Evolutionary conservation across 2,888 invertebrate genomes (phyloP), one percentile per base, ranked within the genome.

Genomic region (Drepanosiphum platanoidis): DNA sequence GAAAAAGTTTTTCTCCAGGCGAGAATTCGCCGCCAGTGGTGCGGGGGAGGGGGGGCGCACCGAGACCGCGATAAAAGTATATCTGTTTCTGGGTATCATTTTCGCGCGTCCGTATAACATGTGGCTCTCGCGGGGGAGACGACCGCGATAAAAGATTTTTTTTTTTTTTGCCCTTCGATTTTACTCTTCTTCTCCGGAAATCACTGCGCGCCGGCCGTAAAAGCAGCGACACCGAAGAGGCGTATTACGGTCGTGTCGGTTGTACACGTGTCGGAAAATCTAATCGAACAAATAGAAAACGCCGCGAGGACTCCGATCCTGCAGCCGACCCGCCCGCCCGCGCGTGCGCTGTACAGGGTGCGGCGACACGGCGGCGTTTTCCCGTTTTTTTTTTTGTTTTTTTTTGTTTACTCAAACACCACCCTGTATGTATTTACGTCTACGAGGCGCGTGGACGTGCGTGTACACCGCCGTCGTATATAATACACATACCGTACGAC

Each of bases 1-100:
- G 81, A 9, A 36, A 81, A 81, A 81, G 81, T 81, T 81, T 80
- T 80, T 58, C 22, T 30, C 39, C 30, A 71, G 81, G 58, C 81
- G 71, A 81, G 81, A 81, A 81, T 58, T 80, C 36, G 11, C 80
- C 71, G 8, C 36, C 52, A 36, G 15, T 22, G 27, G 42, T 66
- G 64, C 32, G 27, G 77, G 61, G 13, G 34, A n/a, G n/a, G n/a
- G n/a, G n/a, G n/a, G n/a, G n/a, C n/a, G n/a, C n/a, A n/a, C n/a
- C n/a, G n/a, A n/a, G n/a, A 34, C 3, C 5, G 9, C 68, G 71
- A 81, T 81, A 71, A 81, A 58, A 71, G 58, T 71, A 58, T 52
- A n/a, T 66, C 9, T 66, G 66, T 71, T 68, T 27, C 39, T 32
- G 18, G 70, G 30, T 70, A 81, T 71, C 52, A 13, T 58, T 71